Evolutionary conservation across 2,888 invertebrate species (phyloP).

Genomic region (Amiota mariae): DNA sequence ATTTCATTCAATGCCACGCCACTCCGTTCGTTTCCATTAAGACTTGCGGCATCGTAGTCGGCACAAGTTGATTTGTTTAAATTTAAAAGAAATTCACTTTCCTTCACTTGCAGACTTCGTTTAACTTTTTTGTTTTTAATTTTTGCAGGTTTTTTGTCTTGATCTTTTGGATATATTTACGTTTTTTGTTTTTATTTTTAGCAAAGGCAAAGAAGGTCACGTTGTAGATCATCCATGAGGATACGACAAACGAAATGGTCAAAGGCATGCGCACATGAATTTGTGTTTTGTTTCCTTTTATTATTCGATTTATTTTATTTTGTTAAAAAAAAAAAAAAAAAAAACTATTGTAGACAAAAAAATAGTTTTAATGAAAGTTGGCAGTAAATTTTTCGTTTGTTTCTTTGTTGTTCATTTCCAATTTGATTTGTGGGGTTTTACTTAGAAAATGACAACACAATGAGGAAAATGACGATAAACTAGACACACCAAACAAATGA

Average conservation of each 20-base stretch:
- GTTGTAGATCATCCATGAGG: slow-evolving; percentile 61
- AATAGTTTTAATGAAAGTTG: slow-evolving; percentile 68
- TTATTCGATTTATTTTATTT: slow-evolving; percentile 6
- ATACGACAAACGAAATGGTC: slow-evolving; percentile 42
- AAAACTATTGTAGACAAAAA: slow-evolving; percentile 52
- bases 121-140: slow-evolving; percentile 45
- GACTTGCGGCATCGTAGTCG: slow-evolving; percentile 41
- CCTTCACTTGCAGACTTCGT: slow-evolving; percentile 55
- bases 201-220: slow-evolving; percentile 64
- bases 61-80: slow-evolving; percentile 63
- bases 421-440: slow-evolving; percentile 61
- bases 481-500: too few relatives aligned
- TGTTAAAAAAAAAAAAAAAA: slow-evolving; percentile 38
- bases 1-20: not conserved
- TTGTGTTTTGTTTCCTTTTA: slow-evolving; percentile 24
- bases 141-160: slow-evolving; percentile 36
- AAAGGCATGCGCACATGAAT: slow-evolving; percentile 36
- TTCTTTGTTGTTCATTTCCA: not conserved
- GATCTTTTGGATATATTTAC: slow-evolving; percentile 11
- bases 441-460: too few relatives aligned
- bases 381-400: slow-evolving; percentile 52
- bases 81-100: slow-evolving; percentile 68
- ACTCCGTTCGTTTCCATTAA: not conserved
- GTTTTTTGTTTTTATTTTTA: slow-evolving; percentile 34
- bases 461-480: too few relatives aligned